Percentiles rank a stretch among this genome's conserved stretches.
Conservation (phyloP, 2,888 invertebrate species). For the Microctonus aethiopoides region DNA sequence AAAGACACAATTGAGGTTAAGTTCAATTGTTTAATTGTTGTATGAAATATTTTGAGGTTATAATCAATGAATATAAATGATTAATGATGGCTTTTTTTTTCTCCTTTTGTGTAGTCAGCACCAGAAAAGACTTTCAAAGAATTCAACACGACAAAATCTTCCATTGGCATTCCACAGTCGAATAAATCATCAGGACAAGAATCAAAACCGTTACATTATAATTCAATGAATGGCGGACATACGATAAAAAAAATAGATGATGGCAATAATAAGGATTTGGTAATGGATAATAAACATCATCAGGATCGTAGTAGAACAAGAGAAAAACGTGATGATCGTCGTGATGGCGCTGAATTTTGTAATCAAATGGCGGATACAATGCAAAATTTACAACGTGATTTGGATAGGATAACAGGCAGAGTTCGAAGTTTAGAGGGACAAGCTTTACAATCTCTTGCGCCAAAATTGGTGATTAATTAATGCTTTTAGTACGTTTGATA, state of each 20-base stretch:
- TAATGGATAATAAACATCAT: constrained; percentile 40
- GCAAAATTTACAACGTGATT: constrained; percentile 68
- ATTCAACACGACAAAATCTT: constrained; percentile 48
- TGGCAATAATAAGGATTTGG: constrained; percentile 28
- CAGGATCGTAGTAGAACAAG: constrained; percentile 53
- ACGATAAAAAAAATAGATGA: constrained; percentile 46
- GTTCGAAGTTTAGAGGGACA: constrained; percentile 67
- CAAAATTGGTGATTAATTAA: constrained; percentile 53
- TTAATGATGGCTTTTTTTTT: constrained; percentile 45
- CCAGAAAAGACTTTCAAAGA: constrained; percentile 59
- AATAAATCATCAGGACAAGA: constrained; percentile 35
- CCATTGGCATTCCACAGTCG: constrained; percentile 47
- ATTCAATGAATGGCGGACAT: constrained; percentile 50
- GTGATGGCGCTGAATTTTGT: constrained; percentile 62
- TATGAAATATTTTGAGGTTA: neutral
- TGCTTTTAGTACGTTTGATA: neutral
- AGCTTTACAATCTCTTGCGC: constrained; percentile 51
- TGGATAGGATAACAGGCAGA: constrained; percentile 67
- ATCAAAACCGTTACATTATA: constrained; percentile 37
- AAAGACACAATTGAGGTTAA: constrained; percentile 84
- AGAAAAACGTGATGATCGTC: constrained; percentile 52
- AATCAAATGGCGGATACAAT: constrained; percentile 68
- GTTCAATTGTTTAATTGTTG: constrained; percentile 39
- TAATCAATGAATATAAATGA: neutral
- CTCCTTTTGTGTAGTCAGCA: constrained; percentile 51